Conservation (phyloP, 2,888 invertebrate species). For the Nycteola revayana region DNA sequence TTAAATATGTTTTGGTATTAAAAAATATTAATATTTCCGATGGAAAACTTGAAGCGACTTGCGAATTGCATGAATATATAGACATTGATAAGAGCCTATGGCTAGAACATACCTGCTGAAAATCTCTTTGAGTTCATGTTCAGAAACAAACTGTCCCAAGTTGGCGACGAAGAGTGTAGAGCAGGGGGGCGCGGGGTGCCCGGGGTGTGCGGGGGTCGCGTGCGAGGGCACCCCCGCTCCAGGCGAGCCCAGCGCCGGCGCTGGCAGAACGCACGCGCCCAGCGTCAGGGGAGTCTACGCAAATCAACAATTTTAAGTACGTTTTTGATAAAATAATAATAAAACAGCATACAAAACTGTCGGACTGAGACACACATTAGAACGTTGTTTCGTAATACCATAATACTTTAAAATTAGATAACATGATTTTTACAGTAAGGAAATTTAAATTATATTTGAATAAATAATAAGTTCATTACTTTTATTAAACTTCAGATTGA, state of each 20-base stretch:
- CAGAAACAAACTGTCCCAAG: slow-evolving; percentile 98
- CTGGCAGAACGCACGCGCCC: slow-evolving; percentile 93
- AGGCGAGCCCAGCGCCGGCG: slow-evolving; percentile 96
- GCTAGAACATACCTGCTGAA: slow-evolving; percentile 91
- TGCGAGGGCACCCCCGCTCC: slow-evolving; percentile 88
- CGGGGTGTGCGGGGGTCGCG: slow-evolving; percentile 82
- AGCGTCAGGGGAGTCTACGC: slow-evolving; percentile 79
- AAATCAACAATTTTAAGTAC: too few relatives aligned
- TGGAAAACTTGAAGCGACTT: slow-evolving; percentile 38
- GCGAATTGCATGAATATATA: slow-evolving; percentile 17
- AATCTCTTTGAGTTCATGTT: slow-evolving; percentile 99
- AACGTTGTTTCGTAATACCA: too few relatives aligned
- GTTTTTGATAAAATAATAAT: too few relatives aligned
- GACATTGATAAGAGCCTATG: background rate
- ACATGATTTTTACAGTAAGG: too few relatives aligned
- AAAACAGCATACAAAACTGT: too few relatives aligned
- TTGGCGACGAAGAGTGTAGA: slow-evolving; percentile 99
- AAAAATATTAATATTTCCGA: slow-evolving; percentile 31
- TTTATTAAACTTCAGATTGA: too few relatives aligned
- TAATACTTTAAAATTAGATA: too few relatives aligned
- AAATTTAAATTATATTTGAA: too few relatives aligned
- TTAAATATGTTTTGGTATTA: background rate
- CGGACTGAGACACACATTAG: too few relatives aligned
- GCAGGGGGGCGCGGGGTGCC: slow-evolving; percentile 91
- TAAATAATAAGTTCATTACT: too few relatives aligned